A percentile compares a stretch with the other conserved stretches of the same genome.
phyloP scores from a whole-genome alignment of 2,888 invertebrate genomes.

The Polyommatus iphigenia region DNA sequence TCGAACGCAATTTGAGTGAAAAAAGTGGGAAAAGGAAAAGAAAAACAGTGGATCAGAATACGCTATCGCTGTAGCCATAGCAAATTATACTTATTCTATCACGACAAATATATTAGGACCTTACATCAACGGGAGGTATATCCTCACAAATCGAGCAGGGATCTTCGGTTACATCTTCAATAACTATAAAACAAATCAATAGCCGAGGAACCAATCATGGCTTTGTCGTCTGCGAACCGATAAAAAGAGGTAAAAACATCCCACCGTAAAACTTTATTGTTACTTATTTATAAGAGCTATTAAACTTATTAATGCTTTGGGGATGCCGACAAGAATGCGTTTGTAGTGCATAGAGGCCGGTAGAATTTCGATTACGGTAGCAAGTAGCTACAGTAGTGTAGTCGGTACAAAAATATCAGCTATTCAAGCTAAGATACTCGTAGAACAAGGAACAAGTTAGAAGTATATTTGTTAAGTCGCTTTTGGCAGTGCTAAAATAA shows the following conservation, averaged over 20 bases:
- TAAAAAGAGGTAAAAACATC: constrained; percentile 42
- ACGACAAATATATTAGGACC: too few species aligned
- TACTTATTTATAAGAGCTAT: constrained; percentile 40
- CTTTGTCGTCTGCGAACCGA: constrained; percentile 37
- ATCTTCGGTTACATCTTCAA: constrained; percentile 55
- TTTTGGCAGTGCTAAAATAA: too few species aligned
- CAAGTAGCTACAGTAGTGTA: too few species aligned
- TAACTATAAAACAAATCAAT: constrained; percentile 66
- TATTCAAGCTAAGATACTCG: too few species aligned
- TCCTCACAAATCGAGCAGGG: constrained; percentile 42
- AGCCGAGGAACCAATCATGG: constrained; percentile 44
- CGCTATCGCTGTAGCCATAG: too few species aligned
- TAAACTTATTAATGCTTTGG: constrained; percentile 41
- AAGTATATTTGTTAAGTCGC: too few species aligned
- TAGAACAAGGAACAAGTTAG: too few species aligned
- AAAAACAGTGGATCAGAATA: too few species aligned
- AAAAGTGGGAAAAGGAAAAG: too few species aligned
- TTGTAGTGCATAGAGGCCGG: constrained; percentile 2
- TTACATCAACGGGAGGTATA: constrained; percentile 11
- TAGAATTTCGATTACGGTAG: constrained; percentile 4
- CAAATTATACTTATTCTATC: too few species aligned
- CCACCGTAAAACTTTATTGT: constrained; percentile 40
- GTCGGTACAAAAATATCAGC: too few species aligned
- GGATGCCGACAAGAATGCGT: constrained; percentile 32
- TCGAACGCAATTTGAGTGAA: too few species aligned